Percentiles rank a stretch among this genome's conserved stretches.
phyloP scores from a whole-genome alignment of 2,888 invertebrate genomes.

The Leucophenga montana region DNA sequence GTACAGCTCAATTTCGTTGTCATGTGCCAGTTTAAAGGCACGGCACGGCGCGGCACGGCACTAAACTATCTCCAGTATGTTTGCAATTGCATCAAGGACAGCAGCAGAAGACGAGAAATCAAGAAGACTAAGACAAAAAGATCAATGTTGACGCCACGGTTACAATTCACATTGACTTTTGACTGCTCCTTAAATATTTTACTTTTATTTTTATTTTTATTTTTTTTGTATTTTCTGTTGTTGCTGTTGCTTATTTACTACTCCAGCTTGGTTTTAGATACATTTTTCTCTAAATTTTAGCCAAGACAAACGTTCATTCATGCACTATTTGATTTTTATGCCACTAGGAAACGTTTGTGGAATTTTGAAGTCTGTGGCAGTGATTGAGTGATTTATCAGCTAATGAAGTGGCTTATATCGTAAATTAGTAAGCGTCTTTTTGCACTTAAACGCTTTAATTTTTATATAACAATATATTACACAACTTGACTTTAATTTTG shows the following conservation, averaged over 20 bases:
- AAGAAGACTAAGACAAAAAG: constrained; percentile 44
- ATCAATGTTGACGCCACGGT: constrained; percentile 44
- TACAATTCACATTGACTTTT: neutral
- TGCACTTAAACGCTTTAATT: constrained; percentile 36
- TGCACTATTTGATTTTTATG: neutral
- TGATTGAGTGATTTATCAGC: neutral
- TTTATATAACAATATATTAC: too few relatives aligned
- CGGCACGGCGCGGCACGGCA: constrained; percentile 24
- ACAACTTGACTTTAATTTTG: too few relatives aligned
- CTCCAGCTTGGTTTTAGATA: neutral
- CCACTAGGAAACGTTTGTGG: constrained; percentile 12
- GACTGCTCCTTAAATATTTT: constrained; percentile 1
- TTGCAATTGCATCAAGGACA: constrained; percentile 44
- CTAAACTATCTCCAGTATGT: constrained; percentile 24
- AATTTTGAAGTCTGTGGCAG: constrained; percentile 4
- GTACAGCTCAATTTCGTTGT: constrained; percentile 21
- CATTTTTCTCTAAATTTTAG: neutral
- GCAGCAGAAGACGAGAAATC: neutral
- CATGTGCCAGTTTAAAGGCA: constrained; percentile 20
- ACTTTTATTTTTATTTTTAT: neutral
- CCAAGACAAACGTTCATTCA: too few relatives aligned
- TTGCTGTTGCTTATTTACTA: neutral
- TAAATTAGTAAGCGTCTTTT: too few relatives aligned
- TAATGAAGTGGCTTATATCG: neutral
- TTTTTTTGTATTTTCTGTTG: neutral